Percentiles rank a stretch among this genome's conserved stretches.
Conservation (phyloP, 2,113 vertebrate genomes). For the Barnardius zonarius region DNA sequence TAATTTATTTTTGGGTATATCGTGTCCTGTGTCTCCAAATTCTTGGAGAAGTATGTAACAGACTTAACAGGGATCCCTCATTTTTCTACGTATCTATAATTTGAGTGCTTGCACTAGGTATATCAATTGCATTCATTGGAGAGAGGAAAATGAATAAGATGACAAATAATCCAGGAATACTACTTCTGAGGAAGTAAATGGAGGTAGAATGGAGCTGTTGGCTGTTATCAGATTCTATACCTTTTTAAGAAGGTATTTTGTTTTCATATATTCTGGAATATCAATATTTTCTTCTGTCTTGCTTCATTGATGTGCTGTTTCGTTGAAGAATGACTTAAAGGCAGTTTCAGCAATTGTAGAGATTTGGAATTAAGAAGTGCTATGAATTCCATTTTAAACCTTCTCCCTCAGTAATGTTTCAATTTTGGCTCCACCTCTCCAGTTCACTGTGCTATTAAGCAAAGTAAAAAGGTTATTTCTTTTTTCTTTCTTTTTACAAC, state of each 20-base stretch:
- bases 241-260: not conserved
- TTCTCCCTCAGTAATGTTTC: not conserved
- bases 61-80: rapidly evolving
- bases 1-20: not conserved
- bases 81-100: not conserved
- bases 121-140: not conserved
- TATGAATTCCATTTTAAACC: not conserved
- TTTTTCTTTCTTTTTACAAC: not conserved
- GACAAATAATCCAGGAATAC: not conserved
- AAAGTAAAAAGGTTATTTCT: not conserved
- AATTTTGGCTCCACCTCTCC: not conserved
- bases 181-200: not conserved
- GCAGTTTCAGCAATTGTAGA: not conserved
- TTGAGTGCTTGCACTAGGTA: not conserved
- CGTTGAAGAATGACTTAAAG: not conserved
- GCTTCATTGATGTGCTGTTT: not conserved
- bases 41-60: not conserved
- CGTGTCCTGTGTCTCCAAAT: rapidly evolving
- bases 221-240: not conserved
- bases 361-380: not conserved
- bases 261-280: not conserved
- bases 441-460: not conserved
- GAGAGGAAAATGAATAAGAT: not conserved
- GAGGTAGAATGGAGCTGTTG: not conserved
- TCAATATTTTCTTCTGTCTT: not conserved